Percentiles rank a stretch among this genome's conserved stretches.
Evolutionary conservation across 1,140 invertebrate genomes (phyloP).

Genomic region (Zaprionus inermis): DNA sequence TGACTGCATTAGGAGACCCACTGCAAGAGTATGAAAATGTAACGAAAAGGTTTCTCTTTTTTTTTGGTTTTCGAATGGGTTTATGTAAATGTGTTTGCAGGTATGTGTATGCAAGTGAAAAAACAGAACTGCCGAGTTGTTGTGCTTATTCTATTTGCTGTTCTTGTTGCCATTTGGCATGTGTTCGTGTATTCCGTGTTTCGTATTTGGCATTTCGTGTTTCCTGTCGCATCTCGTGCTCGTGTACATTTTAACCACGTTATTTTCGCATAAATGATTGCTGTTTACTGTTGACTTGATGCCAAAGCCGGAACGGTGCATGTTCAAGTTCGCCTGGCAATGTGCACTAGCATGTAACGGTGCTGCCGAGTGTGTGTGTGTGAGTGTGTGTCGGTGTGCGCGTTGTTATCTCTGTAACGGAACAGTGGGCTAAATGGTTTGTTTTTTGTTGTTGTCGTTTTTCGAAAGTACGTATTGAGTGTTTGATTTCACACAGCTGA

Average conservation of each 20-base stretch:
- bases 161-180: slow-evolving; percentile 42
- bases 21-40: slow-evolving; percentile 13
- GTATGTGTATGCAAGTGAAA: slow-evolving; percentile 7
- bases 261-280: slow-evolving; percentile 75
- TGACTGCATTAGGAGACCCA: neutral
- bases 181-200: slow-evolving; percentile 7
- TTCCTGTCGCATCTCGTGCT: slow-evolving; percentile 38
- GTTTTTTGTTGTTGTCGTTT: too few species aligned
- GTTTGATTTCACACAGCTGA: slow-evolving; percentile 8
- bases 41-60: slow-evolving; percentile 35
- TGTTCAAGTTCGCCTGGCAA: slow-evolving; percentile 45
- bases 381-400: slow-evolving; percentile 16
- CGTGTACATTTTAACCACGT: slow-evolving; percentile 55
- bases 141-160: slow-evolving; percentile 29
- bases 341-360: slow-evolving; percentile 37
- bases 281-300: slow-evolving; percentile 35
- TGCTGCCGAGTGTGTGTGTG: slow-evolving; percentile 21
- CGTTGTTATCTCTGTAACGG: neutral
- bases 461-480: neutral
- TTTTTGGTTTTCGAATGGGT: slow-evolving; percentile 11
- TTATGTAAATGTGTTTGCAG: slow-evolving; percentile 37
- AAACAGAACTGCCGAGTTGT: slow-evolving; percentile 20
- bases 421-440: neutral
- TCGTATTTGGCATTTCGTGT: slow-evolving; percentile 27
- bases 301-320: slow-evolving; percentile 71